Conservation (phyloP, 2,888 invertebrate species). For the Xanthorhoe spadicearia region DNA sequence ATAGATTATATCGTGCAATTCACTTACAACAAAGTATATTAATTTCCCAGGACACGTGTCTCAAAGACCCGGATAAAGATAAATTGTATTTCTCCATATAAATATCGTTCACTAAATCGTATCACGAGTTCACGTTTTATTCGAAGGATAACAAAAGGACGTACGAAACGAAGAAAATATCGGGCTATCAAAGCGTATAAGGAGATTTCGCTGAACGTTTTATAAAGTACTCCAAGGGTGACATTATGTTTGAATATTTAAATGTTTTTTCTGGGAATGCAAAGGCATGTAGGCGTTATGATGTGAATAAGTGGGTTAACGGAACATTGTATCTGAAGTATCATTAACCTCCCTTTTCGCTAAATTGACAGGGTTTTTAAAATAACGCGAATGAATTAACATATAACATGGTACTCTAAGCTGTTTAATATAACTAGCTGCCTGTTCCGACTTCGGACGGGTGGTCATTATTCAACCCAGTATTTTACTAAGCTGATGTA, state of each 20-base stretch:
- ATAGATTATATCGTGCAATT: not conserved
- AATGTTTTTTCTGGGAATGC: constrained; percentile 5
- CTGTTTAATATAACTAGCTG: no score
- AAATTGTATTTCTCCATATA: constrained; percentile 27
- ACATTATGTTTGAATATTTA: constrained; percentile 45
- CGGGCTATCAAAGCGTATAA: constrained; percentile 45
- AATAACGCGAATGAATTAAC: not conserved
- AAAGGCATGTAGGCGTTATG: not conserved
- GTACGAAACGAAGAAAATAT: constrained; percentile 46
- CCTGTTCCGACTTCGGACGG: no score
- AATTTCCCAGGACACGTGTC: constrained; percentile 10
- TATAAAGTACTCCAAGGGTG: constrained; percentile 47
- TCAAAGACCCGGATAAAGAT: constrained; percentile 19
- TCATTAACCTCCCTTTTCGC: not conserved
- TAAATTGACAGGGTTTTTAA: not conserved
- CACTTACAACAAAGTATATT: not conserved
- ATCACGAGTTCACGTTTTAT: constrained; percentile 43
- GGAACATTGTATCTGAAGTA: not conserved
- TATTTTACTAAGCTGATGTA: no score
- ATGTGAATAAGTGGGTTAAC: constrained; percentile 3
- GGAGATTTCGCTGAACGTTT: constrained; percentile 48
- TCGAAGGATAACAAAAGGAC: constrained; percentile 42
- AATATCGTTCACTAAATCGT: constrained; percentile 34
- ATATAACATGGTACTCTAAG: no score
- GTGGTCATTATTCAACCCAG: no score